A percentile compares a stretch with the other conserved stretches of the same genome.
Evolutionary conservation across 2,888 invertebrate genomes (phyloP).

Genomic region (Apantesis nais): DNA sequence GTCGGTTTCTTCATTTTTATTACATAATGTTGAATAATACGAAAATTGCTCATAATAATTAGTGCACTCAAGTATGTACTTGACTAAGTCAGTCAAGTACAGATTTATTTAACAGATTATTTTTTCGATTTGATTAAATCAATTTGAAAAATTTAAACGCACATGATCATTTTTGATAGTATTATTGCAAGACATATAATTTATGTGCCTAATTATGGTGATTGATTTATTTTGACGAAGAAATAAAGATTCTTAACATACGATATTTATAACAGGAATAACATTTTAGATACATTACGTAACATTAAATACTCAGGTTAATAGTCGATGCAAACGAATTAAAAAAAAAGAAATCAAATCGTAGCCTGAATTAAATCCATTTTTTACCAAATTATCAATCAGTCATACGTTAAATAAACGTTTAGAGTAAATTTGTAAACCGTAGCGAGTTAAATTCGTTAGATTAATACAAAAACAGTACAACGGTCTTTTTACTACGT

Average conservation of each 20-base stretch:
- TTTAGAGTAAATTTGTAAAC: constrained; percentile 10
- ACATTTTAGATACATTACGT: background rate
- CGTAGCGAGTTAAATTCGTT: constrained; percentile 35
- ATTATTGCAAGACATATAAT: too few relatives aligned
- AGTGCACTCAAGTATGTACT: too few relatives aligned
- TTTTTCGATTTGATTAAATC: constrained; percentile 21
- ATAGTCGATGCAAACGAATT: background rate
- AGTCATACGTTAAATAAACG: constrained; percentile 13
- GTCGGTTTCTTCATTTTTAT: constrained; percentile 66
- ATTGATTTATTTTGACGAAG: background rate
- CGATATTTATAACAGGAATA: background rate
- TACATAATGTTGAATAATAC: constrained; percentile 54
- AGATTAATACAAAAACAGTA: constrained; percentile 52
- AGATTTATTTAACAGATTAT: constrained; percentile 27
- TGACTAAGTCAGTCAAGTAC: too few relatives aligned
- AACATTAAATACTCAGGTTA: background rate
- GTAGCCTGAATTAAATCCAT: background rate
- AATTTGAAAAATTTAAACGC: too few relatives aligned
- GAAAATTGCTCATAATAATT: constrained; percentile 53
- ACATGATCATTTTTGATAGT: too few relatives aligned
- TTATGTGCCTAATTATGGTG: background rate
- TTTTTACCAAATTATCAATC: constrained; percentile 2
- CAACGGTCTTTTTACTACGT: constrained; percentile 62
- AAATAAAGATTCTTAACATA: background rate
- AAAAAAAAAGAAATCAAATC: background rate